Evolutionary conservation across 1,140 invertebrate genomes (phyloP), one percentile per base, ranked within the genome.

Genomic region (Pantala flavescens): DNA sequence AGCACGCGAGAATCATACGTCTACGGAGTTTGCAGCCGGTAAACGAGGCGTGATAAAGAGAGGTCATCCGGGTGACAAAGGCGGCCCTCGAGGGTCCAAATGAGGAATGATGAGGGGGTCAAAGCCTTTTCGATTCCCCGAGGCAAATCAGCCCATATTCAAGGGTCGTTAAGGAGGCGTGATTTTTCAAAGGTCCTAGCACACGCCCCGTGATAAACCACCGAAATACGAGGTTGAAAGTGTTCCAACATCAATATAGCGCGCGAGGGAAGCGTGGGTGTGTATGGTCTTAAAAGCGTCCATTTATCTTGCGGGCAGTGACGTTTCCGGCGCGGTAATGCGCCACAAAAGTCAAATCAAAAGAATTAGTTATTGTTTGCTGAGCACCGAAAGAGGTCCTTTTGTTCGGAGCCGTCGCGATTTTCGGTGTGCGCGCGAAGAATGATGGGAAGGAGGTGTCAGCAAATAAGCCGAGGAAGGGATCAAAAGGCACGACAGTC

Each of bases 181-280:
- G 49, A 63, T 63, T 63, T 63, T 63, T 63, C 49, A 63, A 63
- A 63, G 49, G 49, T 63, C 49, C 49, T 63, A 7, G 49, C 12
- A 63, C 12, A 63, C 49, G 49, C 49, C 49, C 49, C 49, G 49
- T 63, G 49, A 63, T 63, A 63, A 63, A 63, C 49, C 49, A 63
- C 49, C 49, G 49, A 63, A 63, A 63, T 63, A 63, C 49, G 49
- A 63, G 16, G 49, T 63, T 63, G 49, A 63, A 63, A 63, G 49
- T 63, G 49, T 63, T 63, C 49, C 49, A 63, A 63, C 49, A 63
- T 63, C 49, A 63, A 63, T 63, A 63, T 63, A 21, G 49, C 49
- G n/a, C 49, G 49, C 5, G n/a, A 12, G 49, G 49, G 49, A 63
- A 12, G n/a, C 12, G 49, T 63, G 49, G 49, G 49, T 63, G 49